phyloP scores from a whole-genome alignment of 2,888 invertebrate genomes.

The Asteroscopus sphinx region DNA sequence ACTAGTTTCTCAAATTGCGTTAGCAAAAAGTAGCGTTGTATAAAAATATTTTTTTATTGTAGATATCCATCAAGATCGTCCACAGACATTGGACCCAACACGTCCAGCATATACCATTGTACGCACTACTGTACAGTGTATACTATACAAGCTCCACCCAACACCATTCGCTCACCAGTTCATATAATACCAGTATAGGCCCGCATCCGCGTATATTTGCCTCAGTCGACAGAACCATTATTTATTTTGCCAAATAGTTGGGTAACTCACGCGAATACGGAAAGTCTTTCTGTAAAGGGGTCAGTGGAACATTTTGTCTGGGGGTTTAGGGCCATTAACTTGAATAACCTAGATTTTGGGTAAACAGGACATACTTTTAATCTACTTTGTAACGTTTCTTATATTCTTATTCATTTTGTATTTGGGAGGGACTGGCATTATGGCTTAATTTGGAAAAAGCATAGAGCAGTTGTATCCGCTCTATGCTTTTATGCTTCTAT shows the following conservation, averaged over 20 bases:
- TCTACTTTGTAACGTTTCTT: not conserved
- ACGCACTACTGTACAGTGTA: no score
- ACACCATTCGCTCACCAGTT: constrained; percentile 18
- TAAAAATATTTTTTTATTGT: no score
- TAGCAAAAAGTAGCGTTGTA: no score
- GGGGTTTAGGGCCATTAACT: constrained; percentile 30
- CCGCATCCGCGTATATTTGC: constrained; percentile 29
- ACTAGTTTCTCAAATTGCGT: no score
- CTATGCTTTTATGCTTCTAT: no score
- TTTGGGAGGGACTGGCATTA: no score
- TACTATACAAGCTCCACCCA: not conserved
- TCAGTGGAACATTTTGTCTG: constrained; percentile 43
- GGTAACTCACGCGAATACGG: constrained; percentile 22
- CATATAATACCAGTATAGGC: constrained; percentile 7
- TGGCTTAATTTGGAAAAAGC: no score
- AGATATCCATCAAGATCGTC: not conserved
- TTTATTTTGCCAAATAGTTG: constrained; percentile 51
- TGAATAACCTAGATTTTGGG: constrained; percentile 34
- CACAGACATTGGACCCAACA: not conserved
- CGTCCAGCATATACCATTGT: no score
- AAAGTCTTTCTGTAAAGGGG: constrained; percentile 39
- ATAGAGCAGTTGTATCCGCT: no score
- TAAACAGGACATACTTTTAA: constrained; percentile 24
- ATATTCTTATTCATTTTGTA: not conserved
- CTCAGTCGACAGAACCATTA: constrained; percentile 36